Evolutionary conservation across 2,113 vertebrate species (phyloP), one percentile per base, ranked within the genome.

Genomic region (Okapia johnstoni): DNA sequence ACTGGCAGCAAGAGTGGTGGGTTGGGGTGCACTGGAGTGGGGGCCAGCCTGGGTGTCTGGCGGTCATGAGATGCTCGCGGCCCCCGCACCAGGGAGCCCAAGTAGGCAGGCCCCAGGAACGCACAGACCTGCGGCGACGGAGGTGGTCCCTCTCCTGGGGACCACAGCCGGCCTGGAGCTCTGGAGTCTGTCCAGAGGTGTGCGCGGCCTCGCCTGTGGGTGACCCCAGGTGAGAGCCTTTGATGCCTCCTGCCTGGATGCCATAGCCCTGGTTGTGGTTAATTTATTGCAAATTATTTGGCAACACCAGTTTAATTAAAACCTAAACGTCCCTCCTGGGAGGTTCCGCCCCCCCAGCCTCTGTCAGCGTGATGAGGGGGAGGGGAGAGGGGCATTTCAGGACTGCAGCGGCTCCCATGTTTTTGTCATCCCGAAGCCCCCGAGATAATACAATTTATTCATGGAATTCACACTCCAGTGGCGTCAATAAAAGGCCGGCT

Each of bases 401-500:
- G 66, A 2, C 83, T 84, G 57, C 16, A 92, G 57, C 2, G 0
- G 0, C 70, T 30, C 33, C 54, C 0, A 0, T 36, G 63, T 91
- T 90, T 58, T 76, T 97, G 93, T 97, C 87, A 93, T 76, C 88
- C 36, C 14, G 0, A 96, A 89, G 63, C 97, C 96, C 81, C 81
- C 23, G 79, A 97, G 95, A 97, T 97, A 96, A 97, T 93, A 97
- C 87, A 96, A 98, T 98, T 98, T 98, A 98, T 98, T 98, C 87
- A 97, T 97, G 86, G 98, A 98, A 97, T 98, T 98, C 98, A 98
- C 98, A 98, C 98, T 97, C 97, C 98, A 96, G 91, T 93, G 96
- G 89, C 95, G 85, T 98, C 85, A 94, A 85, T 97, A 96, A 96
- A 97, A n/a, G 86, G 95, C 6, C 66, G 63, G 96, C 96, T 88